Evolutionary conservation across 2,113 vertebrate genomes (phyloP).

Genomic region (Potamarius usumacintae): DNA sequence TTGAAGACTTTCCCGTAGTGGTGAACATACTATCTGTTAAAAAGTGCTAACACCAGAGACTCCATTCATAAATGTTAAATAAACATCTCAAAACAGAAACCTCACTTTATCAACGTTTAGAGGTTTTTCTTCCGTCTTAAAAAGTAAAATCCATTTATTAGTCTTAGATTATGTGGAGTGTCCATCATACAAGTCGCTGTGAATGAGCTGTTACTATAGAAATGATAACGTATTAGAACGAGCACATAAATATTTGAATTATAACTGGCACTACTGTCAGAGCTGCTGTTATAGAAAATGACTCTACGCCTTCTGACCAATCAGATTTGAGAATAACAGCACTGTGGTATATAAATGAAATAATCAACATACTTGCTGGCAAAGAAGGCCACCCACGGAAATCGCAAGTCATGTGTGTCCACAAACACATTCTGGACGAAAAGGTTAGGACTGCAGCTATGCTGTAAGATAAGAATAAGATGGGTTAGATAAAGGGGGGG

Average conservation of each 20-base stretch:
- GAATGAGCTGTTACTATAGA: neutral
- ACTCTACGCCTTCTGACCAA: neutral
- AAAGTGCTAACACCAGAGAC: neutral
- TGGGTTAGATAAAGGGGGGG: neutral
- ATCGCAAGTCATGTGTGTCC: slow-evolving; percentile 94
- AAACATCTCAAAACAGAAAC: neutral
- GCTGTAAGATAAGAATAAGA: slow-evolving; percentile 30
- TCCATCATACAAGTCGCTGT: neutral
- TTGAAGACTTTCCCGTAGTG: neutral
- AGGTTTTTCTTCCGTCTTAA: neutral
- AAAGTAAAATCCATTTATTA: neutral
- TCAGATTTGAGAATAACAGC: neutral
- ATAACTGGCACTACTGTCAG: neutral
- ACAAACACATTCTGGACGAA: slow-evolving; percentile 99
- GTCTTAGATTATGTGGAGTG: neutral
- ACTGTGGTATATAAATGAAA: neutral
- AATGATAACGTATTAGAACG: neutral
- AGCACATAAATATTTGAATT: neutral
- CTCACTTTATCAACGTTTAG: neutral
- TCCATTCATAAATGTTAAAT: neutral
- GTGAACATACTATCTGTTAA: neutral
- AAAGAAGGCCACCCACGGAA: slow-evolving; percentile 98
- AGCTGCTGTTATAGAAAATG: neutral
- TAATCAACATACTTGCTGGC: slow-evolving; percentile 91
- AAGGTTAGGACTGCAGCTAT: slow-evolving; percentile 81